Conservation (phyloP, 2,888 invertebrate genomes). For the Diachrysia chrysitis region DNA sequence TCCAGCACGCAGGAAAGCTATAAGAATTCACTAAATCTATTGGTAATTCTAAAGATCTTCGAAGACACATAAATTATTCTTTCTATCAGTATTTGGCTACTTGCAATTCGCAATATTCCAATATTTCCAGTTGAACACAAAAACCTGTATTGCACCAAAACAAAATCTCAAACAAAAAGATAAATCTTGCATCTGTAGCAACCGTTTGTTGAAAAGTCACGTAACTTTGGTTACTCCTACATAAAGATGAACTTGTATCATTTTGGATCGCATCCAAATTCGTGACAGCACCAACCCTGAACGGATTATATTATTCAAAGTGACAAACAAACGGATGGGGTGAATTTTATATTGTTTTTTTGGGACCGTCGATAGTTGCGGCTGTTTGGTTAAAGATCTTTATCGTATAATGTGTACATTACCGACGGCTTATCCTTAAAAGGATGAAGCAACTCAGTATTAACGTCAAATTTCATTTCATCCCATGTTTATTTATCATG, state of each 20-base stretch:
- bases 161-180: constrained; percentile 35
- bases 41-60: neutral
- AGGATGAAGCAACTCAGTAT: neutral
- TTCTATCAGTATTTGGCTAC: neutral
- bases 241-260: constrained; percentile 64
- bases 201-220: constrained; percentile 57
- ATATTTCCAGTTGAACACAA: neutral
- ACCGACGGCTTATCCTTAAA: neutral
- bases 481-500: neutral
- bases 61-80: neutral
- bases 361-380: constrained; percentile 36
- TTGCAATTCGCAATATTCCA: neutral
- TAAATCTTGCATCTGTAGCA: constrained; percentile 42
- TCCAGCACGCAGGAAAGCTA: neutral
- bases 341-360: constrained; percentile 52
- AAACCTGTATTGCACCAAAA: constrained; percentile 12
- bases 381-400: constrained; percentile 10
- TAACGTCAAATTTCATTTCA: neutral
- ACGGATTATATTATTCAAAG: constrained; percentile 70
- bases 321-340: constrained; percentile 62
- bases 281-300: constrained; percentile 54
- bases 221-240: constrained; percentile 59
- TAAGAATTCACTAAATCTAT: neutral
- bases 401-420: constrained; percentile 3
- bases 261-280: constrained; percentile 68